Base-by-base conservation (phyloP, 2,888 invertebrate genomes). In the Tholera decimalis region DNA sequence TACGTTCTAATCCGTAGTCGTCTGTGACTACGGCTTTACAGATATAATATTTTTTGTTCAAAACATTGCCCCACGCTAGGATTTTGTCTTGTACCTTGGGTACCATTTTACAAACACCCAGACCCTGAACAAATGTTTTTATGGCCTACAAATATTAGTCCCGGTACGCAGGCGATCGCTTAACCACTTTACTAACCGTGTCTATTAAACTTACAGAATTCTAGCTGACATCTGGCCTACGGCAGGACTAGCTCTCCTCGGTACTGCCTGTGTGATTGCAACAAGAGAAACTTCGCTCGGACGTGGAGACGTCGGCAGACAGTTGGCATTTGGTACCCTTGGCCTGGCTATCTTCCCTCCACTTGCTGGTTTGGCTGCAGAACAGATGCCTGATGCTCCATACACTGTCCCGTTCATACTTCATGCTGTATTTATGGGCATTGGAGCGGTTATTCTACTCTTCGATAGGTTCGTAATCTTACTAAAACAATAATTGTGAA, bases 271-370 rank as follows among this genome's bases (percentile, higher is more conserved):
- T 46, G 97, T 98, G n/a, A 97, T 98, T 70, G 98, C 98, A 0
- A 98, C 98, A 0, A 96, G 98, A 35, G 98, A 98, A 89, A 98
- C 98, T 0, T 98, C 98, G 0, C 96, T 97, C 22, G 98, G 98
- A 1, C 96, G 98, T 37, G 98, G 98, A 0, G 98, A 98, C 85
- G 97, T 98, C 3, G 98, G 98, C 33, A 96, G 97, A 11, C 98
- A 98, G 85, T 94, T 98, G 80, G 97, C 97, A 0, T 97, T 97
- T 85, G 98, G 98, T 2, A 97, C 97, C 5, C 88, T 98, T 5
- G 98, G 98, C 11, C 96, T 97, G 79, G 97, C 97, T 0, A 89
- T 97, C 51, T 96, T 97, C 84, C 97, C 98, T 1, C 96, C 97
- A 0, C 89, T 97, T 37, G 94, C 95, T 1, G 95, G 95, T 2